Evolutionary conservation across 2,797 vertebrate genomes (phyloP).

Genomic region (Bovichtus diacanthus): DNA sequence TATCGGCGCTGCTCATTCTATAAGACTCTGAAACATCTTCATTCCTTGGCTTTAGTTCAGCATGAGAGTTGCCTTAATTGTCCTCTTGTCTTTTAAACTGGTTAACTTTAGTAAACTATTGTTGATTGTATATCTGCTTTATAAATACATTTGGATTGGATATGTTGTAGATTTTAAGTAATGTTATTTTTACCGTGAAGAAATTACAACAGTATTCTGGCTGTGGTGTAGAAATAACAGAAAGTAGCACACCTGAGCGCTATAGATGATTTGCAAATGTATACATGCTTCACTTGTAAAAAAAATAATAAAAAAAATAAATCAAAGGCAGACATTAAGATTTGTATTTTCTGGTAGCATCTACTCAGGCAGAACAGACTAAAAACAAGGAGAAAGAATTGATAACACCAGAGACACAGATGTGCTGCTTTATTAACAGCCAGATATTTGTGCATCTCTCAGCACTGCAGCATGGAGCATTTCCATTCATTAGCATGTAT

Average conservation of each 20-base stretch:
- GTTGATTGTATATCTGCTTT: no score
- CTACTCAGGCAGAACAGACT: conserved; percentile 33
- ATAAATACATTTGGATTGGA: no score
- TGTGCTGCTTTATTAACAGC: conserved; percentile 55
- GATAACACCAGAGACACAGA: conserved; percentile 43
- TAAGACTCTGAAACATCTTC: not conserved
- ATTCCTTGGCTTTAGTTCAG: no score
- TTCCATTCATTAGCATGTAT: conserved; percentile 72
- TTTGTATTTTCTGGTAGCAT: conserved; percentile 16
- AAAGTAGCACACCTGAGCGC: conserved; percentile 9
- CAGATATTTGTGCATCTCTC: conserved; percentile 42
- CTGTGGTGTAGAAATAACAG: not conserved
- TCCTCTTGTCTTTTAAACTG: no score
- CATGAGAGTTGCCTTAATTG: no score
- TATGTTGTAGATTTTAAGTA: not conserved
- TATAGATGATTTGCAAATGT: not conserved
- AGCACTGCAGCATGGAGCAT: conserved; percentile 34
- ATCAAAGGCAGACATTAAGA: conserved; percentile 45
- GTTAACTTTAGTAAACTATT: no score
- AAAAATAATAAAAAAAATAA: no score
- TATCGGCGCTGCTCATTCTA: conserved; percentile 10
- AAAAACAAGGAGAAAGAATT: conserved; percentile 19
- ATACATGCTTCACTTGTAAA: not conserved
- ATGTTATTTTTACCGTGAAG: not conserved
- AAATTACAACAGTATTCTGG: not conserved